Evolutionary conservation across 2,113 vertebrate species (phyloP).

Genomic region (Crotalus tigris): DNA sequence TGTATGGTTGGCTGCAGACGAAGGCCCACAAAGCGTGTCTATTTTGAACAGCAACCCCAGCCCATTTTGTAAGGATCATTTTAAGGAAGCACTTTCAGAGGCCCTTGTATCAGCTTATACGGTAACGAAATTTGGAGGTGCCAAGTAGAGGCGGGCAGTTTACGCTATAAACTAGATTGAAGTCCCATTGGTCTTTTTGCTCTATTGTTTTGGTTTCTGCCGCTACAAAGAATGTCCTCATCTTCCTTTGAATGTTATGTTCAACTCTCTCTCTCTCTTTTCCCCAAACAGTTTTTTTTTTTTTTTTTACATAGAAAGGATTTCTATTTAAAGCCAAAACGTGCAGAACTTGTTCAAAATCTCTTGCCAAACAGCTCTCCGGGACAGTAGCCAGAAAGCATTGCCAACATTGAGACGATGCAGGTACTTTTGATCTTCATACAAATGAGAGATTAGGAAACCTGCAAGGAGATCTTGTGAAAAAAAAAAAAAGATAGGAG

Average conservation of each 20-base stretch:
- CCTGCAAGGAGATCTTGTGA: neutral
- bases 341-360: neutral
- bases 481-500: neutral
- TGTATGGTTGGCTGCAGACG: neutral
- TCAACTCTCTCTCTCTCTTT: neutral
- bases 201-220: neutral
- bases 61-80: neutral
- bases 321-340: constrained; percentile 20
- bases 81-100: neutral
- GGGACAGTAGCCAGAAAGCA: neutral
- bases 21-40: neutral
- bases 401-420: neutral
- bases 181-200: neutral
- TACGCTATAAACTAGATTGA: neutral
- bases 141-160: neutral
- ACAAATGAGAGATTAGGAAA: constrained; percentile 7
- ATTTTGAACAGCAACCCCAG: neutral
- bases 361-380: constrained; percentile 22
- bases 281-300: neutral
- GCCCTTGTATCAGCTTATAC: neutral
- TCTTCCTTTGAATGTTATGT: neutral
- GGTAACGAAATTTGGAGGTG: neutral
- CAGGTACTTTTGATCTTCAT: constrained; percentile 10
- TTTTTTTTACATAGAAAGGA: constrained; percentile 2
- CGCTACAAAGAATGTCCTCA: neutral